Conservation (phyloP, 2,113 vertebrate genomes). For the Gobiocypris rarus region DNA sequence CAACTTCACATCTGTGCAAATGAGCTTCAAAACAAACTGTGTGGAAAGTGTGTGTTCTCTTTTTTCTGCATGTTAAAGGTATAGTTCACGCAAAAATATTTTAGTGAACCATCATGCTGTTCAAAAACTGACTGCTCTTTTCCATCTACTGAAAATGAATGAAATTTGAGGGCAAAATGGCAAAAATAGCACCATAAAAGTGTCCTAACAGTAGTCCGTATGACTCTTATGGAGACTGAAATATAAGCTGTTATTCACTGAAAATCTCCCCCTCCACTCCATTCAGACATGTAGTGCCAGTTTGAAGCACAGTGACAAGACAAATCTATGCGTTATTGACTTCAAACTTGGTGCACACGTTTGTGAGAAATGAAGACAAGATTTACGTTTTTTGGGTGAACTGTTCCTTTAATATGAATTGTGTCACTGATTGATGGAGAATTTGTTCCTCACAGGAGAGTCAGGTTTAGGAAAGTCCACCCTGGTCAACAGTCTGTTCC, state of each 20-base stretch:
- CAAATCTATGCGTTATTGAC: neutral
- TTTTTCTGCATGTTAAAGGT: neutral
- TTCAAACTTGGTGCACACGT: neutral
- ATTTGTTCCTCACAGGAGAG: conserved; percentile 79
- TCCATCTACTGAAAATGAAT: too few relatives aligned
- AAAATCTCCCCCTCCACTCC: neutral
- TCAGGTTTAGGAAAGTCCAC: conserved; percentile 97
- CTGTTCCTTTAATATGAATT: neutral
- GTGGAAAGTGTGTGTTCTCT: neutral
- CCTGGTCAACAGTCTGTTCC: conserved; percentile 96
- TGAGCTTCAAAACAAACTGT: neutral
- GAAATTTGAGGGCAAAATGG: too few relatives aligned
- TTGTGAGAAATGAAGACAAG: neutral
- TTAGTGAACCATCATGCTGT: neutral
- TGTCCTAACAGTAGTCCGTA: neutral
- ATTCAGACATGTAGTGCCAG: neutral
- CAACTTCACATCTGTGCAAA: neutral
- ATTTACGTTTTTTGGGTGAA: neutral
- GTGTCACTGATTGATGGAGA: neutral
- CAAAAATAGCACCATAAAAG: too few relatives aligned
- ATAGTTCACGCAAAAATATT: neutral
- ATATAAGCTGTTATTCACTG: neutral
- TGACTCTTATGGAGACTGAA: neutral
- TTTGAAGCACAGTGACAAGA: neutral
- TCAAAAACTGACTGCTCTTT: neutral